phyloP scores from a whole-genome alignment of 2,888 invertebrate species.

The Lochmaea capreae region DNA sequence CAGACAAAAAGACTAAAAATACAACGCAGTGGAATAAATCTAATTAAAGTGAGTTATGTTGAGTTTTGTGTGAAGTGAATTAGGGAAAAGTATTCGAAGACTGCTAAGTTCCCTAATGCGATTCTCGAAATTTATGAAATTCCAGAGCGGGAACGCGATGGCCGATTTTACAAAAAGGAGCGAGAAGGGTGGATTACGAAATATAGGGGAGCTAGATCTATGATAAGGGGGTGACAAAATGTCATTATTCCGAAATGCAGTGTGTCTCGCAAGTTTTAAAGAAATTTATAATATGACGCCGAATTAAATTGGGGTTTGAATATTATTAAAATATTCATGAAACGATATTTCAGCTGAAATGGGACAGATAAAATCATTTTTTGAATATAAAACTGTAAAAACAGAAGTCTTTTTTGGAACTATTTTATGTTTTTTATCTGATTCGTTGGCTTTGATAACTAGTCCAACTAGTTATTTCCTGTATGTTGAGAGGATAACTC shows the following conservation, averaged over 20 bases:
- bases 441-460: background rate
- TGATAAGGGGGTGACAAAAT: slow-evolving; percentile 36
- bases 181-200: slow-evolving; percentile 21
- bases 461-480: background rate
- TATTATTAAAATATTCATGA: slow-evolving; percentile 29
- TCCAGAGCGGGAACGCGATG: slow-evolving; percentile 30
- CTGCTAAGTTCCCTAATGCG: slow-evolving; percentile 37
- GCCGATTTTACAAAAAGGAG: slow-evolving; percentile 29
- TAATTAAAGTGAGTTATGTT: slow-evolving; percentile 42
- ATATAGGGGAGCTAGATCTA: slow-evolving; percentile 30
- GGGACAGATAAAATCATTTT: background rate
- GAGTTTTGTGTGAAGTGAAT: slow-evolving; percentile 44
- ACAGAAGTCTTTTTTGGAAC: background rate
- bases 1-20: slow-evolving; percentile 9
- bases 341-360: background rate
- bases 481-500: no score
- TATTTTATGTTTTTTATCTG: no score
- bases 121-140: slow-evolving; percentile 45
- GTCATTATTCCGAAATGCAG: slow-evolving; percentile 37
- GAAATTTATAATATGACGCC: slow-evolving; percentile 23
- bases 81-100: slow-evolving; percentile 40
- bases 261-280: slow-evolving; percentile 22
- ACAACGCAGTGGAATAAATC: slow-evolving; percentile 37
- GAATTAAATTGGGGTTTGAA: slow-evolving; percentile 21
- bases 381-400: background rate